Evolutionary conservation across 2,888 invertebrate genomes (phyloP), one percentile per base, ranked within the genome.

Genomic region (Heliconius ismenius): DNA sequence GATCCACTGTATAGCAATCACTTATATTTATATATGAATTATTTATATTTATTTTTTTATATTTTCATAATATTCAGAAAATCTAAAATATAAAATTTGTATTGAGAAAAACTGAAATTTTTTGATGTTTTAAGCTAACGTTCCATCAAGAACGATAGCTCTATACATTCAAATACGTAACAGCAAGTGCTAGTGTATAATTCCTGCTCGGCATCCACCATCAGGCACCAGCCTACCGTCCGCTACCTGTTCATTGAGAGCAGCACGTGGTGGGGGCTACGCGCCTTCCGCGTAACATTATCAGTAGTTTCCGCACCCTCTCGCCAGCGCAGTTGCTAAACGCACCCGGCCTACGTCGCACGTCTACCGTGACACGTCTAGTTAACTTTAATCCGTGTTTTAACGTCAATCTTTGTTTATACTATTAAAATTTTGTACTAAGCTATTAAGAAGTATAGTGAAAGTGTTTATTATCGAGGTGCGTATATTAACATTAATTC

Each of bases 251-350:
- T 89, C 91, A 91, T 91, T 92, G 87, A 91, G 83, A 82, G 84
- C 83, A 79, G 87, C 90, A 88, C 90, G 87, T 92, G 92, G 92
- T 86, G 91, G 90, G 85, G 84, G 83, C 81, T 86, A 89, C 85
- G 88, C 88, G 91, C 90, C 93, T 93, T 93, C 93, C 92, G 93
- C 91, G 93, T 94, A 93, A 92, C 88, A 88, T 92, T 92, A 92
- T 93, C 93, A 92, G 92, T 91, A 92, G 92, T 91, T 91, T 92
- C 92, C 90, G 92, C 93, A 93, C 92, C 93, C 93, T 90, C 89
- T 88, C 88, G 86, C 87, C 81, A 84, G 88, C 88, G 89, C 93
- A 94, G 93, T 94, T 92, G 92, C 91, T 88, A 92, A 94, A 90
- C 91, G 92, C 92, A 93, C 91, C 93, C 90, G 92, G 90, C 88